Base-by-base conservation (phyloP, 2,888 invertebrate genomes). In the Drosophila suboccidentalis region DNA sequence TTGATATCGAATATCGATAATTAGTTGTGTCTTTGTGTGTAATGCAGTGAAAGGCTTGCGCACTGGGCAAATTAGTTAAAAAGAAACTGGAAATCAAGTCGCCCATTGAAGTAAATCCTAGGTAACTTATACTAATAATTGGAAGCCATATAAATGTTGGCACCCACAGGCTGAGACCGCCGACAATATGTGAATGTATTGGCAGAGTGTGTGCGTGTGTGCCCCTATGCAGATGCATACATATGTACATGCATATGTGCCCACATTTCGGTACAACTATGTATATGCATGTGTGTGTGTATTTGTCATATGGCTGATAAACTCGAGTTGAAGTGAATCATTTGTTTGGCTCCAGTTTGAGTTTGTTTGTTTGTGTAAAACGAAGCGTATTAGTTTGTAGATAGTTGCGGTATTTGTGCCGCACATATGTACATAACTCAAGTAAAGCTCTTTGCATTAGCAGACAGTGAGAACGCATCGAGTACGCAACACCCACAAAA, bases 301-400 rank as follows among this genome's bases (percentile, higher is more conserved):
- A 54, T 70, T 67, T 63, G 79, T 79, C 77, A 79, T 79, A 77
- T 79, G 75, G 67, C 79, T 79, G 77, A 75, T 79, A 75, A 79
- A 79, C 71, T 71, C 47, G 60, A 44, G 49, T 41, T 66, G 66
- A 77, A 77, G 72, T 83, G 83, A 83, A 85, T 83, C 88, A 87
- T 83, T 83, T 83, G 87, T 75, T 78, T 85, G 70, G 78, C 67
- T 77, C 62, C 78, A 63, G 59, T 51, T 65, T 63, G 46, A 57
- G 65, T 82, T 65, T 63, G 67, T 62, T 62, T 82, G 75, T 70
- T 83, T 80, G 83, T 78, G 80, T 67, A 75, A 75, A 59, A 58
- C 44, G 69, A 73, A 53, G 55, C 53, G 55, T 44, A 55, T 75
- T 77, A 63, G 66, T 53, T 75, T 59, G 65, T 70, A 78, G 66